Percentiles rank a stretch among this genome's conserved stretches.
These are phyloP conservation scores for Zaprionus lachaisei DNA, from an alignment of 1,140 invertebrate genomes.

Conservation along the genomic window DNA sequence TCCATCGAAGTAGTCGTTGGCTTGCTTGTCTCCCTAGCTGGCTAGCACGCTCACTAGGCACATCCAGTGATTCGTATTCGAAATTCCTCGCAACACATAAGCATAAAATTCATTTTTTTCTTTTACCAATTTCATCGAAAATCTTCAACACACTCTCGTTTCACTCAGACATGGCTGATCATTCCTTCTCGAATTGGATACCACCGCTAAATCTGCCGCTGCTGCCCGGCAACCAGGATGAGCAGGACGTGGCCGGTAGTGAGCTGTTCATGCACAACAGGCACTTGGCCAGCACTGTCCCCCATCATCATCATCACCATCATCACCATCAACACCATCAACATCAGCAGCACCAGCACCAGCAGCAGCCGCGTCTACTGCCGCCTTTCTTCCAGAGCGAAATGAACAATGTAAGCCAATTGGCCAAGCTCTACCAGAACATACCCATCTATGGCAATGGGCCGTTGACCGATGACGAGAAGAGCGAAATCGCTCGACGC, in stretches of 20 bases:
- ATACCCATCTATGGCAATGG: constrained; percentile 21
- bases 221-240: not conserved
- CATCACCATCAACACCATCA: not conserved
- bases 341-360: not conserved
- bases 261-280: constrained; percentile 6
- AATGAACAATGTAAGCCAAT: constrained; percentile 20
- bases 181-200: constrained; percentile 38
- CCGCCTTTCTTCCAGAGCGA: constrained; percentile 11
- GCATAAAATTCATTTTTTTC: constrained; percentile 13
- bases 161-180: constrained; percentile 37
- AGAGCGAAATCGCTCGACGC: constrained; percentile 33
- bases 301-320: not conserved
- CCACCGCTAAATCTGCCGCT: constrained; percentile 19
- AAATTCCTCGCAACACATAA: constrained; percentile 30
- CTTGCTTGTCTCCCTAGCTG: no score
- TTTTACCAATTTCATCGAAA: constrained; percentile 15
- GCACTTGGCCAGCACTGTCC: not conserved
- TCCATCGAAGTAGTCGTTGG: not conserved
- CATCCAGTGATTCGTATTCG: not conserved
- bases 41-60: not conserved
- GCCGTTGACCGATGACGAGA: constrained; percentile 57
- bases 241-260: constrained; percentile 7
- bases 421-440: constrained; percentile 32
- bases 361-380: not conserved
- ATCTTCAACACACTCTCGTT: constrained; percentile 6